Percentiles rank a stretch among this genome's conserved stretches.
Conservation (phyloP, 2,797 vertebrate genomes). For the Acanthornis magna region DNA sequence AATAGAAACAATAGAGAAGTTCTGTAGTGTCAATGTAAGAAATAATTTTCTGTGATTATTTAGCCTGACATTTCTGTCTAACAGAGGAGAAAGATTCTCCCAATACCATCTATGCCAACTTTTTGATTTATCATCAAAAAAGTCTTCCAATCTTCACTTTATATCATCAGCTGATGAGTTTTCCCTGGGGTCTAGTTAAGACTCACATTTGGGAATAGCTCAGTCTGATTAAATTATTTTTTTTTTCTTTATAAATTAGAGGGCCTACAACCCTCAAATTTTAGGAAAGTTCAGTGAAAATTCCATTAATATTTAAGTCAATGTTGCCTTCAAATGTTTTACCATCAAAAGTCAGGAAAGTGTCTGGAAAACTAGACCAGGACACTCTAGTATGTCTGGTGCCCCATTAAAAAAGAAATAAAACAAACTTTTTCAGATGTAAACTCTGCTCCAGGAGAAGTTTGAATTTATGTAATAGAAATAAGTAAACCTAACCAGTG, state of each 20-base stretch:
- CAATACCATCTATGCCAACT: rapidly evolving
- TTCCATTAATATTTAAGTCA: neutral
- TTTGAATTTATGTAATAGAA: neutral
- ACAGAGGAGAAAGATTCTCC: neutral
- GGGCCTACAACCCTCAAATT: neutral
- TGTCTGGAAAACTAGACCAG: neutral
- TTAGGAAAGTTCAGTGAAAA: neutral
- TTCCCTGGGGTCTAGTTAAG: neutral
- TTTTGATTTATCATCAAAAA: neutral
- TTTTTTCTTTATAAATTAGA: neutral
- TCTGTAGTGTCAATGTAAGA: neutral
- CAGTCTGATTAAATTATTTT: neutral
- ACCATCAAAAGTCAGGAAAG: neutral
- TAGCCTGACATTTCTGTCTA: neutral
- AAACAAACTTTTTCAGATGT: neutral
- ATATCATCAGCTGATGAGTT: neutral
- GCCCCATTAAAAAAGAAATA: neutral
- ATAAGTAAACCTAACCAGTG: neutral
- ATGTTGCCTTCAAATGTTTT: neutral
- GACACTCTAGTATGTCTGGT: no score
- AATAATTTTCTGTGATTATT: neutral
- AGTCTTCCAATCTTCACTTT: neutral
- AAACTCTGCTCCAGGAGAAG: neutral
- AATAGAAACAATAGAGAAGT: neutral
- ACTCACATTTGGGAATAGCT: neutral